Evolutionary conservation across 2,113 vertebrate species (phyloP), one percentile per base, ranked within the genome.

Genomic region (Pholis gunnellus): DNA sequence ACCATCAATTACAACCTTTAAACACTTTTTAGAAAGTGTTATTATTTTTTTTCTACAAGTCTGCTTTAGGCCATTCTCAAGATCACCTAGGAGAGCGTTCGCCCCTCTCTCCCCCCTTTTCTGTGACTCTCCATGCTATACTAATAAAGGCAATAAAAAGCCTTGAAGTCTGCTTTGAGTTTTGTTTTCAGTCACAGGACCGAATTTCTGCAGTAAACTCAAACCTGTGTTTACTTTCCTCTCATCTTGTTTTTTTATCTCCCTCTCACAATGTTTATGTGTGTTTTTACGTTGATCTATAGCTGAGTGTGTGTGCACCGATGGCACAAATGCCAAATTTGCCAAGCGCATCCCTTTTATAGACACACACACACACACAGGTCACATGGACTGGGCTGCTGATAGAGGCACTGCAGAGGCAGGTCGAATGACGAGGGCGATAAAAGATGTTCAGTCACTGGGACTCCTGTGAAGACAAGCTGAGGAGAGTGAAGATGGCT

Each of bases 201-300:
- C 1, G 0, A 0, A 46, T 78, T 36, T 22, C 25, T 57, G 78
- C 20, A 56, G 59, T 66, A 15, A 71, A 63, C 17, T 40, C 15
- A 25, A 54, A 64, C 14, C 8, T 66, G 17, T 50, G 52, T 63
- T 27, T 31, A 74, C 27, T 40, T 31, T 57, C n/a, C 34, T 54
- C 3, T 29, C 1, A 44, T 74, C 70, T 65, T 60, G 6, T 22
- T 2, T 44, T 27, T 34, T 38, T 20, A 38, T 71, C 22, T 31
- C 13, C 8, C 11, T 66, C 20, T 36, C 31, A 69, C n/a, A 9
- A 52, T 74, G 61, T 65, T 76, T 50, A 40, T 80, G 9, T 63
- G 5, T 71, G 60, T 67, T 31, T 68, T 42, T 27, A 42, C 64
- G 22, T 82, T 82, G 44, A 64, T 78, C 69, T 42, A 81, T 31